Conservation (phyloP, 2,797 vertebrate species). For the Pseudochaenichthys georgianus region DNA sequence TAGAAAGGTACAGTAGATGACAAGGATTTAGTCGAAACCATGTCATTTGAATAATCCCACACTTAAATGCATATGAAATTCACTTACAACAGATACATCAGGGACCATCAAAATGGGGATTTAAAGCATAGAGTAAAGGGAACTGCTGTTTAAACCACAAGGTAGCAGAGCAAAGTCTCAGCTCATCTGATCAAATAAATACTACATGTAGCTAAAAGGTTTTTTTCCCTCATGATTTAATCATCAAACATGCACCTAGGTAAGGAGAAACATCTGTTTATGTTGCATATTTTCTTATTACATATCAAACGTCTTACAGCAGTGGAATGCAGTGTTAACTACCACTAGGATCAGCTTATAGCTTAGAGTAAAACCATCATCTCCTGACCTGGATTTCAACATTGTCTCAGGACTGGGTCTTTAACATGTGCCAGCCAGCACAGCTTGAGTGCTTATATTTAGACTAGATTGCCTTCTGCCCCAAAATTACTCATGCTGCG, state of each 20-base stretch:
- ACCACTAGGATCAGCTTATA: slow-evolving; percentile 23
- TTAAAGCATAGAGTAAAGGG: background rate
- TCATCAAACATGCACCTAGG: background rate
- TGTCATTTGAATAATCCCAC: background rate
- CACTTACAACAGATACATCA: background rate
- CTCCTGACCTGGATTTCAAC: slow-evolving; percentile 79
- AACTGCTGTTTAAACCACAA: background rate
- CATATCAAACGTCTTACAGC: background rate
- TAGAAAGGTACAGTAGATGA: background rate
- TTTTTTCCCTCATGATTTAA: background rate
- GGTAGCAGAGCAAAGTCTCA: background rate
- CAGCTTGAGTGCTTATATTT: slow-evolving; percentile 83
- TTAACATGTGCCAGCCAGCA: slow-evolving; percentile 72
- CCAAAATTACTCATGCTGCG: slow-evolving; percentile 79
- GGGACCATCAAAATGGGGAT: background rate
- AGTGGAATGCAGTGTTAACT: slow-evolving; percentile 19
- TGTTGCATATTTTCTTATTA: background rate
- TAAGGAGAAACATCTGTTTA: background rate
- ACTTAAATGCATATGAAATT: background rate
- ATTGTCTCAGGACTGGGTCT: slow-evolving; percentile 76
- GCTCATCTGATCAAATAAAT: background rate
- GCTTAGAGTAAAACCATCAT: slow-evolving; percentile 43
- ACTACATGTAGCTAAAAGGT: background rate
- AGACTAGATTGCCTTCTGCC: slow-evolving; percentile 79
- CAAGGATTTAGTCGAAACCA: background rate